Conservation (phyloP, 1,140 invertebrate species). For the Halyomorpha halys region DNA sequence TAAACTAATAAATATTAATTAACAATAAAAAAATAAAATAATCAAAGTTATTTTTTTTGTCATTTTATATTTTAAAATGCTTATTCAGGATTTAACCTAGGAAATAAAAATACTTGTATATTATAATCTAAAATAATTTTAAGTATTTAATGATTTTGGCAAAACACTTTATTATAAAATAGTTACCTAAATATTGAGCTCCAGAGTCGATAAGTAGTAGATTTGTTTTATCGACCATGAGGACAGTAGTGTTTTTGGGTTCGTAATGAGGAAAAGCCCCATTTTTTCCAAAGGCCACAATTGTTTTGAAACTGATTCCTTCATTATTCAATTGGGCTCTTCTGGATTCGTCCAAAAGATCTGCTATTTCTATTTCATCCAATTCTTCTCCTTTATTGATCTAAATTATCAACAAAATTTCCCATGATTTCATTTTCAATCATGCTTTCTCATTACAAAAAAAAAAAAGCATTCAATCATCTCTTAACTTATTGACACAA, state of each 20-base stretch:
- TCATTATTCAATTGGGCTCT: conserved; percentile 55
- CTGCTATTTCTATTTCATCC: conserved; percentile 58
- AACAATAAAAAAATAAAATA: too few relatives aligned
- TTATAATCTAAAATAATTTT: too few relatives aligned
- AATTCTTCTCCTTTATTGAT: conserved; percentile 37
- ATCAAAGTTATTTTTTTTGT: too few relatives aligned
- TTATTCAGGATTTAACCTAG: too few relatives aligned
- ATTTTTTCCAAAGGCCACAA: conserved; percentile 79
- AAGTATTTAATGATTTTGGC: too few relatives aligned
- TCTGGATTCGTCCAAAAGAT: conserved; percentile 47
- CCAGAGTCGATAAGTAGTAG: conserved; percentile 46
- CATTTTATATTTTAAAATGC: too few relatives aligned
- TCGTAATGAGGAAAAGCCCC: conserved; percentile 86
- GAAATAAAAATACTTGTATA: too few relatives aligned
- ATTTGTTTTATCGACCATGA: conserved; percentile 48
- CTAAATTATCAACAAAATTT: neutral
- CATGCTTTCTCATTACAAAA: too few relatives aligned
- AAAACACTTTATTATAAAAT: neutral
- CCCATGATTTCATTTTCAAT: too few relatives aligned
- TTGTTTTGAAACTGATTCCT: conserved; percentile 75
- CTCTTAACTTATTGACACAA: too few relatives aligned
- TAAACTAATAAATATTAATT: too few relatives aligned
- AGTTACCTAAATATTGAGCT: conserved; percentile 44
- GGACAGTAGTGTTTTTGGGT: conserved; percentile 60
- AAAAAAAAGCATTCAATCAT: too few relatives aligned